Conservation (phyloP, 2,888 invertebrate species). For the Zelleria hepariella region DNA sequence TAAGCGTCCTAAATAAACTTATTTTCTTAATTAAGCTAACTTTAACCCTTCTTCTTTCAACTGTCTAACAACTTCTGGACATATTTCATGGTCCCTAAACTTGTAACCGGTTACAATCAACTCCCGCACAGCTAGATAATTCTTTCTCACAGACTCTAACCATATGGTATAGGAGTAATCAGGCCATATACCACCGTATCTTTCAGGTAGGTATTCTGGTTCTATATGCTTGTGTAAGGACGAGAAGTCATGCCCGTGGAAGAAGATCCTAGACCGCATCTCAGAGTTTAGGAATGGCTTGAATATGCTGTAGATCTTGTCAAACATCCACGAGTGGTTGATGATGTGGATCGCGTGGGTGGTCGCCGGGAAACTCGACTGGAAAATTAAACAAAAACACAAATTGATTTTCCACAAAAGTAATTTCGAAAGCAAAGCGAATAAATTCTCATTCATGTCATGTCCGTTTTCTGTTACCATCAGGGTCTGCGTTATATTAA, state of each 20-base stretch:
- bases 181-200: conserved; percentile 78
- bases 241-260: conserved; percentile 80
- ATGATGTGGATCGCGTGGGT: conserved; percentile 83
- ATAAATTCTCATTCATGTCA: background rate
- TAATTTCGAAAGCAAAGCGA: background rate
- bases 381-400: conserved; percentile 19
- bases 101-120: conserved; percentile 75
- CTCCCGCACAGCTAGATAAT: conserved; percentile 73
- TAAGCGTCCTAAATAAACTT: conserved; percentile 1
- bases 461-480: background rate
- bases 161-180: conserved; percentile 83
- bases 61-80: conserved; percentile 43
- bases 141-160: conserved; percentile 75
- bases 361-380: conserved; percentile 82
- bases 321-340: conserved; percentile 86
- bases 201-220: conserved; percentile 79
- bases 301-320: conserved; percentile 82
- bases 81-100: conserved; percentile 55
- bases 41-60: conserved; percentile 45
- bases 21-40: conserved; percentile 22
- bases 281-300: conserved; percentile 79
- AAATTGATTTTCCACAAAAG: background rate
- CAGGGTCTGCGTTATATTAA: background rate
- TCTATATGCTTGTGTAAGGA: conserved; percentile 82
- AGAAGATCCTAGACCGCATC: conserved; percentile 77